phyloP scores from a whole-genome alignment of 2,113 vertebrate genomes.

The Empidonax alnorum region DNA sequence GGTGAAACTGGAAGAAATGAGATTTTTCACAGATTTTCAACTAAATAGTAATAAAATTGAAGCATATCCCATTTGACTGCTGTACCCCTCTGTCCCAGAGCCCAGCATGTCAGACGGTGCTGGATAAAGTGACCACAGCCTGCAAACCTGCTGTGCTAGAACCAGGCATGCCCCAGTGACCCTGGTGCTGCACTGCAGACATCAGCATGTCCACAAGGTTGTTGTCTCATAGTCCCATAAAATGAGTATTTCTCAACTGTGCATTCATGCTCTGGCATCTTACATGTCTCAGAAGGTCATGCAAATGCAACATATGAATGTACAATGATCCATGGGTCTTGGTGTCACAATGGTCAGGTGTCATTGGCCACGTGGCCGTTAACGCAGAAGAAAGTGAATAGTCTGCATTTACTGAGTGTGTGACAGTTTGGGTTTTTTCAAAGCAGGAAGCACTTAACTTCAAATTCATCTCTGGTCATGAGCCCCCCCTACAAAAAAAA shows the following conservation, averaged over 20 bases:
- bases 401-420: neutral
- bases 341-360: neutral
- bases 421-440: neutral
- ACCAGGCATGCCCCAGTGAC: neutral
- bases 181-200: neutral
- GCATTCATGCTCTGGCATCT: neutral
- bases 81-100: neutral
- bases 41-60: neutral
- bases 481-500: neutral
- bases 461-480: neutral
- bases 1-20: neutral
- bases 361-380: neutral
- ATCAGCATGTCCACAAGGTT: accelerated
- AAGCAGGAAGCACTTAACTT: neutral
- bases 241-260: neutral
- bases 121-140: neutral
- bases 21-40: neutral
- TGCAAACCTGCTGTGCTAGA: accelerated
- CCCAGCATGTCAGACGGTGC: accelerated
- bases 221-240: neutral
- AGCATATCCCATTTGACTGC: neutral
- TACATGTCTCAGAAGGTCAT: neutral
- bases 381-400: neutral
- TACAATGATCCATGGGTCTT: neutral
- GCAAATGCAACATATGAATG: neutral